Percentiles rank a stretch among this genome's conserved stretches.
Evolutionary conservation across 2,113 vertebrate species (phyloP).

Genomic region (Rattus rattus): DNA sequence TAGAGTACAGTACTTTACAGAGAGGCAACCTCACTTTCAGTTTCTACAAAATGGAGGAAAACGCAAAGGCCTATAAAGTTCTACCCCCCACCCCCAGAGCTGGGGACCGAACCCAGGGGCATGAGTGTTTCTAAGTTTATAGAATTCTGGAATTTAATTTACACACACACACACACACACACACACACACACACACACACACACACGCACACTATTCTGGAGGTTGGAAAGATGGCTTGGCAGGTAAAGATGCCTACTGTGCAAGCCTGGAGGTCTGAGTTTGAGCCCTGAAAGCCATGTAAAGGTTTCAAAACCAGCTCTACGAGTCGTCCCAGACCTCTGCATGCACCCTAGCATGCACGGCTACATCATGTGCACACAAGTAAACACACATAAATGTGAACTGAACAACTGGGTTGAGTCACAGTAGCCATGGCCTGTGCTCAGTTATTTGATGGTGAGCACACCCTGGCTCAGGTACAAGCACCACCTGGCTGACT

Average conservation of each 20-base stretch:
- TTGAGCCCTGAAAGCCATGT: not conserved
- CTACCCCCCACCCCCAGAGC: too few species aligned
- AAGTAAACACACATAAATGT: not conserved
- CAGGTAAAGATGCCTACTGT: not conserved
- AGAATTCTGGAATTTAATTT: not conserved
- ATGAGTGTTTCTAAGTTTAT: not conserved
- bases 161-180: too few species aligned
- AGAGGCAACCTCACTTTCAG: not conserved
- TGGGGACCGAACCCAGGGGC: too few species aligned
- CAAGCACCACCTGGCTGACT: not conserved
- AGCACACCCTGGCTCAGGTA: not conserved
- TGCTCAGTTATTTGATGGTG: not conserved
- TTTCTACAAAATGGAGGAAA: not conserved
- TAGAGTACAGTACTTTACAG: not conserved
- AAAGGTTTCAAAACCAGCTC: not conserved
- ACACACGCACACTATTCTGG: not conserved
- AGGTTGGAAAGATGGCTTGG: not conserved
- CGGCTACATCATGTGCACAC: too few species aligned
- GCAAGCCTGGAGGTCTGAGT: not conserved
- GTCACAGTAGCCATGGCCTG: too few species aligned
- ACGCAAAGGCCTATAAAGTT: not conserved
- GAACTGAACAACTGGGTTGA: not conserved
- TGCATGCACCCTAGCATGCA: not conserved
- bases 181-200: too few species aligned
- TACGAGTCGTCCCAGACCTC: not conserved